Evolutionary conservation across 2,113 vertebrate genomes (phyloP).

Genomic region (Rhynchomys soricoides): DNA sequence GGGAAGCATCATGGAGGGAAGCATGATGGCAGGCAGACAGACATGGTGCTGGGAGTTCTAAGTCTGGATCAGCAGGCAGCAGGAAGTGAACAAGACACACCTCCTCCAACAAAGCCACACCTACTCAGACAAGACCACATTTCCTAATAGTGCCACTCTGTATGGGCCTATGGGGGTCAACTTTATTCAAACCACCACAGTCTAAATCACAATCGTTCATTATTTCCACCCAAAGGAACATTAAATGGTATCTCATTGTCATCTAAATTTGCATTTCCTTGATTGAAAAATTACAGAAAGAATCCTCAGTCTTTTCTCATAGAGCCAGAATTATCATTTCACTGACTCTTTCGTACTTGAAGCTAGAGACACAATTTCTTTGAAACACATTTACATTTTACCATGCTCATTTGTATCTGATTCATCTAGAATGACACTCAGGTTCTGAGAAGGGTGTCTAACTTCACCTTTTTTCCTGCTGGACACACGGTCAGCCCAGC

Average conservation of each 20-base stretch:
- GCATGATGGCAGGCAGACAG: too few species aligned
- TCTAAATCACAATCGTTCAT: neutral
- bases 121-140: neutral
- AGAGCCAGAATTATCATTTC: neutral
- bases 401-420: neutral
- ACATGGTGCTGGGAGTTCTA: too few species aligned
- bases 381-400: neutral
- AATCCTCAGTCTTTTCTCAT: neutral
- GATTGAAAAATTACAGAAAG: neutral
- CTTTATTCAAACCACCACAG: neutral
- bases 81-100: too few species aligned
- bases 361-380: neutral
- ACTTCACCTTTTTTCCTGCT: neutral
- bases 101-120: neutral
- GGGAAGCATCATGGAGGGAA: too few species aligned
- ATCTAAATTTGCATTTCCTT: slow-evolving; percentile 5
- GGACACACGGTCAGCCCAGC: neutral
- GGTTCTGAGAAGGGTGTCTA: neutral
- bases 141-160: neutral
- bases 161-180: neutral
- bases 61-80: too few species aligned
- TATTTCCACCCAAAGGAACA: neutral
- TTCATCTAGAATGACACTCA: neutral
- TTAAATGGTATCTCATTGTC: neutral
- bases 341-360: neutral